A percentile compares a stretch with the other conserved stretches of the same genome.
phyloP scores from a whole-genome alignment of 2,888 invertebrate species.

The Ecliptopera silaceata region DNA sequence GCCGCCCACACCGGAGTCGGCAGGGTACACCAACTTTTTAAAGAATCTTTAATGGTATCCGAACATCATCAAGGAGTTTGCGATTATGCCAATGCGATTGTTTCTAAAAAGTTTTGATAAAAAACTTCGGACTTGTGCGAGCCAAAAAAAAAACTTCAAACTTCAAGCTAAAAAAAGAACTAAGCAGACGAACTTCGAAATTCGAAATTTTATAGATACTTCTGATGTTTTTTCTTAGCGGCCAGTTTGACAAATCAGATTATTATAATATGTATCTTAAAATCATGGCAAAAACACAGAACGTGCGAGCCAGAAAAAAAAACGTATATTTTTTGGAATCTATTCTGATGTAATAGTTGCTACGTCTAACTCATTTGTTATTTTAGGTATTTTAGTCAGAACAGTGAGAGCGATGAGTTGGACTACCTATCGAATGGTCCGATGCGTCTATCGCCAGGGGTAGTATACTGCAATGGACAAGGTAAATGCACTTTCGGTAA shows the following conservation, averaged over 20 bases:
- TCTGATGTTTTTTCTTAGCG: too few relatives aligned
- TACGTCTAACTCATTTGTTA: slow-evolving; percentile 16
- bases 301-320: background rate
- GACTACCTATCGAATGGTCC: slow-evolving; percentile 57
- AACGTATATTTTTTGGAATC: background rate
- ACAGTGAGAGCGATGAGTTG: slow-evolving; percentile 49
- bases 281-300: too few relatives aligned
- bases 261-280: too few relatives aligned
- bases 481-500: slow-evolving; percentile 53
- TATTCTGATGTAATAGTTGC: background rate
- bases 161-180: too few relatives aligned
- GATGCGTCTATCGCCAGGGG: slow-evolving; percentile 32
- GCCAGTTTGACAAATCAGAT: too few relatives aligned
- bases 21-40: slow-evolving; percentile 77
- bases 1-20: slow-evolving; percentile 74
- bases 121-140: background rate
- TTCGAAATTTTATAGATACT: too few relatives aligned
- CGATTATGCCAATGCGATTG: slow-evolving; percentile 50
- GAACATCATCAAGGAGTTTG: slow-evolving; percentile 38
- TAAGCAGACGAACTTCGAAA: too few relatives aligned
- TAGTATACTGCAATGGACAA: slow-evolving; percentile 55
- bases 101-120: background rate
- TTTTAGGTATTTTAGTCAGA: slow-evolving; percentile 53
- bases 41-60: slow-evolving; percentile 75
- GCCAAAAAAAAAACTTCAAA: background rate